phyloP scores from a whole-genome alignment of 2,888 invertebrate genomes.

The Protodeltote pygarga region DNA sequence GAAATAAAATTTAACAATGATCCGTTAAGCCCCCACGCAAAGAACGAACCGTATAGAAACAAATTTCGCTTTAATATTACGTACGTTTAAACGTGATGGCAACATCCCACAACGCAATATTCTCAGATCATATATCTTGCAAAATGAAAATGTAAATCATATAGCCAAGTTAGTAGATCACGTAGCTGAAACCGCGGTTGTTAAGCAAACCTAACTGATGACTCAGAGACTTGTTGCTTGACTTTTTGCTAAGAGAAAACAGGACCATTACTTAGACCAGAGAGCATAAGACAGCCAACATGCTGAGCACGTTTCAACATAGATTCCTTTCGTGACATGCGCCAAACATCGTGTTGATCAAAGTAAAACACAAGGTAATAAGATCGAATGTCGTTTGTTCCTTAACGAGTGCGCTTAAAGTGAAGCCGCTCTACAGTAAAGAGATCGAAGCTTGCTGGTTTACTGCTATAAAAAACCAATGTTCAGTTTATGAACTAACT shows the following conservation, averaged over 20 bases:
- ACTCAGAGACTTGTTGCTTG: conserved; percentile 63
- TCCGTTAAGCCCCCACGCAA: conserved; percentile 16
- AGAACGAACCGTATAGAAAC: conserved; percentile 17
- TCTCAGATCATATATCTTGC: conserved; percentile 33
- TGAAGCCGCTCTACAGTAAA: conserved; percentile 19
- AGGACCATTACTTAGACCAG: conserved; percentile 47
- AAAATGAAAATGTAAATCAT: conserved; percentile 45
- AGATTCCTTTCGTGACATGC: conserved; percentile 36
- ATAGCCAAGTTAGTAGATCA: conserved; percentile 49
- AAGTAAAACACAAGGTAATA: conserved; percentile 13
- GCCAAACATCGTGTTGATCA: conserved; percentile 33
- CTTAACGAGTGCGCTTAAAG: conserved; percentile 6
- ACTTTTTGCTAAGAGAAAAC: conserved; percentile 57
- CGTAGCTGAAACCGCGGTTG: conserved; percentile 47
- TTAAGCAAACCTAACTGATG: conserved; percentile 54
- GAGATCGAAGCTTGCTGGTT: conserved; percentile 18
- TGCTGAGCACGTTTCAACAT: conserved; percentile 40
- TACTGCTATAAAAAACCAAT: too few relatives aligned
- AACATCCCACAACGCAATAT: conserved; percentile 36
- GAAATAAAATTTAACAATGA: conserved; percentile 21
- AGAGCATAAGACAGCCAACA: conserved; percentile 35
- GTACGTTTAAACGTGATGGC: conserved; percentile 28
- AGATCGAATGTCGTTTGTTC: conserved; percentile 8
- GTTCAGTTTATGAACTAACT: too few relatives aligned
- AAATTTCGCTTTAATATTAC: conserved; percentile 32